Evolutionary conservation across 2,888 invertebrate genomes (phyloP).

Genomic region (Ceratothoa steindachneri): DNA sequence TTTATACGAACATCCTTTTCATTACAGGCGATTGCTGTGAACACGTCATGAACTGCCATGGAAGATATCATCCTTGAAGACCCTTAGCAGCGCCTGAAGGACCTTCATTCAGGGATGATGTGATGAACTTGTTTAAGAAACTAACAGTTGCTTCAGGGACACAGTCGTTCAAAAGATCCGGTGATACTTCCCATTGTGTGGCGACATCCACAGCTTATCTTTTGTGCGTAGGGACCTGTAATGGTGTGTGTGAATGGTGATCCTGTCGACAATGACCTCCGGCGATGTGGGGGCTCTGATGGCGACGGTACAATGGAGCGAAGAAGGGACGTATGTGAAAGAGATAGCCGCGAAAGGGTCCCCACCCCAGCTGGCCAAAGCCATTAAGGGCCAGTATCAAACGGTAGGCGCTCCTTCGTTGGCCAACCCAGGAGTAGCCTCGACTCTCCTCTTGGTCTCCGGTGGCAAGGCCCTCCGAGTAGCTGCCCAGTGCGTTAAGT

Average conservation of each 20-base stretch:
- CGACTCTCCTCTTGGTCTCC: conserved; percentile 78
- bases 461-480: conserved; percentile 80
- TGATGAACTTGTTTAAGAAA: too few species aligned
- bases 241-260: conserved; percentile 5
- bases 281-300: conserved; percentile 38
- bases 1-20: too few species aligned
- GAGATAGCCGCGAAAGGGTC: conserved; percentile 31
- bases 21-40: too few species aligned
- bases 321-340: conserved; percentile 35
- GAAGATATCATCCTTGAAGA: too few species aligned
- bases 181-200: too few species aligned
- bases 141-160: too few species aligned
- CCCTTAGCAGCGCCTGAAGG: too few species aligned
- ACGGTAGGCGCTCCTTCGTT: conserved; percentile 82
- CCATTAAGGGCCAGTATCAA: conserved; percentile 89
- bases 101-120: too few species aligned
- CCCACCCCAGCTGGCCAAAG: conserved; percentile 79
- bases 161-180: too few species aligned
- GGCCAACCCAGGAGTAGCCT: conserved; percentile 78
- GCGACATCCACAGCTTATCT: background rate
- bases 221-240: background rate
- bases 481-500: conserved; percentile 66
- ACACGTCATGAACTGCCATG: too few species aligned
- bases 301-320: conserved; percentile 36
- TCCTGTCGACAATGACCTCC: conserved; percentile 25